Conservation (phyloP, 2,113 vertebrate species). For the Octodon degus region DNA sequence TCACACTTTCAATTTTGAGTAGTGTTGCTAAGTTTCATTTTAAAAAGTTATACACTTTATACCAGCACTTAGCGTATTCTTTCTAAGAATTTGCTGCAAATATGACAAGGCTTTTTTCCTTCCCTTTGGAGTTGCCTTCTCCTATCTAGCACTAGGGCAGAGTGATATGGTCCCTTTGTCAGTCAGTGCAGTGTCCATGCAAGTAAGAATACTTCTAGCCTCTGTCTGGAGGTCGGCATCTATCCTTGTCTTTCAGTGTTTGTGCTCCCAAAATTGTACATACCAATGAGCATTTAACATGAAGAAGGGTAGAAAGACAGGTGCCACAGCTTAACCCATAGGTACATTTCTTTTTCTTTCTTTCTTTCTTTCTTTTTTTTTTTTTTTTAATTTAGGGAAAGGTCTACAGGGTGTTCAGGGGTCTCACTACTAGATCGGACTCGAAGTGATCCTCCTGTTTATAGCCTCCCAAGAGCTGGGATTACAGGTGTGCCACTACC, state of each 20-base stretch:
- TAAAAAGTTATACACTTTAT: neutral
- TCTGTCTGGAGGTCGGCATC: neutral
- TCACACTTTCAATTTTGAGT: conserved; percentile 21
- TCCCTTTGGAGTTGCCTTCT: neutral
- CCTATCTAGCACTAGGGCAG: neutral
- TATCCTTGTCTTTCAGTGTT: neutral
- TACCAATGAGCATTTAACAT: conserved; percentile 21
- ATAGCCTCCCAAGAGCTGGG: too few relatives aligned
- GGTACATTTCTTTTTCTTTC: neutral
- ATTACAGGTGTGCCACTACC: too few relatives aligned
- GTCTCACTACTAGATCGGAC: too few relatives aligned
- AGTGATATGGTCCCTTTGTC: neutral
- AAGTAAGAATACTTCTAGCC: neutral
- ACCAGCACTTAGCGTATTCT: neutral
- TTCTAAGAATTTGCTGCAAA: neutral
- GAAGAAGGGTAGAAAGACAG: neutral
- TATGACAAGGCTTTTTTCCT: neutral
- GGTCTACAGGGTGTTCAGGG: too few relatives aligned
- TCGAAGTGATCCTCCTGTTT: too few relatives aligned
- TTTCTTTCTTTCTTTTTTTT: too few relatives aligned
- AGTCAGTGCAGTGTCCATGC: neutral
- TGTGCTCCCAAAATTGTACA: conserved; percentile 21
- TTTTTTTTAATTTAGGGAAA: too few relatives aligned
- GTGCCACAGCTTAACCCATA: neutral
- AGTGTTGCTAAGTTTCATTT: neutral